Evolutionary conservation across 1,140 invertebrate species (phyloP), one percentile per base, ranked within the genome.

Genomic region (Holcopasites calliopsidis): DNA sequence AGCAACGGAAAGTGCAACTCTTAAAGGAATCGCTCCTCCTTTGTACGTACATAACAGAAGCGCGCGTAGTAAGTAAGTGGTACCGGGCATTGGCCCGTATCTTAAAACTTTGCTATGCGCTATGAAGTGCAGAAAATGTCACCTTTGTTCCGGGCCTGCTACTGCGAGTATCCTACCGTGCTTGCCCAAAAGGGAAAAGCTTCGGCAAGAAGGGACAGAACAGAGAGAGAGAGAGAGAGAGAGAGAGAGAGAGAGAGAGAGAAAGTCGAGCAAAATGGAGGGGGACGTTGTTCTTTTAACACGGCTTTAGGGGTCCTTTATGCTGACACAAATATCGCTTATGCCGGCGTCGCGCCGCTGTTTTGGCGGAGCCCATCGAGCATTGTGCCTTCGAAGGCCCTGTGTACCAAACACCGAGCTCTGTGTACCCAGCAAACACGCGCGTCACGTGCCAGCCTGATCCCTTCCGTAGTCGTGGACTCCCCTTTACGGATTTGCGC

Each of bases 271-370:
- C 8, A 31, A 26, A 35, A 52, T 52, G 57, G 58, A 21, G 47
- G 76, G 50, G 72, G 61, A 61, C 40, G 86, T 89, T 90, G 89
- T 86, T 90, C 88, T 91, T 91, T 91, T 90, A 85, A 80, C 83
- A 83, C 75, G 83, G 87, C 85, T 87, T 87, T 82, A 73, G 81
- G 86, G 87, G 85, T 85, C 86, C 88, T 91, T 91, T 91, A 89
- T 90, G 89, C 88, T 88, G 90, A 90, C 90, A 92, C 90, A 91
- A 92, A 91, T 92, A 92, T 92, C 90, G 91, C 86, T 92, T 91
- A 90, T 92, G 88, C 84, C 77, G 87, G 87, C 88, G 79, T 88
- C 84, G 87, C 85, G 89, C 79, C 89, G 87, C 86, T 91, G 90
- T 92, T 92, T 91, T 92, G 90, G 89, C 87, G 61, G 28, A 92